Evolutionary conservation across 2,797 vertebrate species (phyloP).

Genomic region (Cygnus olor): DNA sequence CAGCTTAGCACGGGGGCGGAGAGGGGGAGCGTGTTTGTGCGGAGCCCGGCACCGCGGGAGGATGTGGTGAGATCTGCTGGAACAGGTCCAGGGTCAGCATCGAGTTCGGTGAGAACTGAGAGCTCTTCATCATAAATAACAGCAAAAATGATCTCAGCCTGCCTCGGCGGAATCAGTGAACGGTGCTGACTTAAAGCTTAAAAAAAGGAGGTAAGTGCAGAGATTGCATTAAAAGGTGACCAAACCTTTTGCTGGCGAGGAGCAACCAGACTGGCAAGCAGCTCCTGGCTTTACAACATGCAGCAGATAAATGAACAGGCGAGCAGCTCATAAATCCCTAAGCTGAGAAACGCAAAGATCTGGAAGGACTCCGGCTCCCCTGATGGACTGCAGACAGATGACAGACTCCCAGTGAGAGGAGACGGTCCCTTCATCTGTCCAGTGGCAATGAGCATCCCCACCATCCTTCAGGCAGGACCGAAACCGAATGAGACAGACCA

Average conservation of each 20-base stretch:
- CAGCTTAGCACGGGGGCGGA: not conserved
- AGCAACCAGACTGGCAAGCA: not conserved
- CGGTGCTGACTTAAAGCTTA: not conserved
- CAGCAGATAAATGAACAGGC: conserved; percentile 7
- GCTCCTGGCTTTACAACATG: not conserved
- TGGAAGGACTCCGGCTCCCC: not conserved
- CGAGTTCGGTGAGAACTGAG: not conserved
- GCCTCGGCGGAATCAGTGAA: not conserved
- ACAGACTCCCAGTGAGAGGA: not conserved
- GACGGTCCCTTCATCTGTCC: not conserved
- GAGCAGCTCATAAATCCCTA: not conserved
- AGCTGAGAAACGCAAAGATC: not conserved
- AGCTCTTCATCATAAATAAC: not conserved
- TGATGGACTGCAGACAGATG: not conserved
- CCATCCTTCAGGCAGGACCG: not conserved
- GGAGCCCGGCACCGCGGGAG: not conserved
- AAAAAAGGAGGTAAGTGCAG: conserved; percentile 19
- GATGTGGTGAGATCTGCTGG: not conserved
- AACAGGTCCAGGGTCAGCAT: not conserved
- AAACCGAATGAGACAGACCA: not conserved
- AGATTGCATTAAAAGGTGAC: conserved; percentile 1
- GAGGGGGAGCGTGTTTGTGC: not conserved
- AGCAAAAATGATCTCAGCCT: not conserved
- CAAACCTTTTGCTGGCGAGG: conserved; percentile 24
- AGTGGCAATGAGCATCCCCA: not conserved